A percentile compares a stretch with the other conserved stretches of the same genome.
Evolutionary conservation across 1,140 invertebrate genomes (phyloP).

Genomic region (Brachionus koreanus): DNA sequence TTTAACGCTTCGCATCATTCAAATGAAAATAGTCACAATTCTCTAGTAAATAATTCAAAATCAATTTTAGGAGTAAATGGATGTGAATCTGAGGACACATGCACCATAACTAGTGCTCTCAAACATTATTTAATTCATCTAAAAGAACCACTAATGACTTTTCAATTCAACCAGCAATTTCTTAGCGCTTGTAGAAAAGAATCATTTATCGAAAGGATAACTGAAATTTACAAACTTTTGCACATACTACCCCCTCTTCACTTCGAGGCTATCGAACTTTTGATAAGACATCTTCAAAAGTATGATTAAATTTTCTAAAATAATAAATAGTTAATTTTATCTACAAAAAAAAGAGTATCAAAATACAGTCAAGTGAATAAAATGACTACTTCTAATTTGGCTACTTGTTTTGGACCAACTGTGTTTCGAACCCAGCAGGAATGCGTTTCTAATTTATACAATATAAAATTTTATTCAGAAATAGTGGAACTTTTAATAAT

Average conservation of each 20-base stretch:
- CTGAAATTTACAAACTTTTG: not conserved
- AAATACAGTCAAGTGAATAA: conserved; percentile 15
- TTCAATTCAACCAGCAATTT: conserved; percentile 38
- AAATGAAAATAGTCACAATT: conserved; percentile 20
- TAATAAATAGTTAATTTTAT: not conserved
- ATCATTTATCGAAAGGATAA: not conserved
- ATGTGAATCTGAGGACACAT: conserved; percentile 9
- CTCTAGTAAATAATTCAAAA: not conserved
- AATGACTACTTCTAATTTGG: conserved; percentile 43
- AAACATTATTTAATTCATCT: conserved; percentile 44
- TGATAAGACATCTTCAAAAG: conserved; percentile 27
- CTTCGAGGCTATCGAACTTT: not conserved
- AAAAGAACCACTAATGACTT: conserved; percentile 40
- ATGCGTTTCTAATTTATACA: conserved; percentile 35
- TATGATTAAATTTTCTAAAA: not conserved
- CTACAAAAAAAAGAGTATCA: conserved; percentile 1
- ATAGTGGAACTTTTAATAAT: conserved; percentile 30
- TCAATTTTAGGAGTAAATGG: not conserved
- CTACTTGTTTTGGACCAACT: conserved; percentile 39
- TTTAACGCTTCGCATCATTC: conserved; percentile 13
- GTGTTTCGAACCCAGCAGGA: conserved; percentile 37
- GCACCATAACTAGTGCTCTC: conserved; percentile 35
- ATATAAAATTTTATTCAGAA: conserved; percentile 41
- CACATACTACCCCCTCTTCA: not conserved
- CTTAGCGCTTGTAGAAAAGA: conserved; percentile 35